Percentiles rank a stretch among this genome's conserved stretches.
phyloP scores from a whole-genome alignment of 2,797 vertebrate species.

The Ptychobarbus kaznakovi region DNA sequence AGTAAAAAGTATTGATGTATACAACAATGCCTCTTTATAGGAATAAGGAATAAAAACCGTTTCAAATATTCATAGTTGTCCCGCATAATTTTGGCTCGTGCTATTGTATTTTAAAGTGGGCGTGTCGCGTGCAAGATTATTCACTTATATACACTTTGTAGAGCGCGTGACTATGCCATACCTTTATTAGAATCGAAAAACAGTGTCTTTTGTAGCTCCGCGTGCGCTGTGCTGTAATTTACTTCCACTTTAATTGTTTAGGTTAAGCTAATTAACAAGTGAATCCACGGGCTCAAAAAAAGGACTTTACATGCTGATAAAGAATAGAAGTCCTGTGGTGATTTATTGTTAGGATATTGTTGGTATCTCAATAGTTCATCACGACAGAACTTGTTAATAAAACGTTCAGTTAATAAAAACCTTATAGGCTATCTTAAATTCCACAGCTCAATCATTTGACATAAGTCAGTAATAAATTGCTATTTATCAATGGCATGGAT shows the following conservation, averaged over 20 bases:
- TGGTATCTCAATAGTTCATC: background rate
- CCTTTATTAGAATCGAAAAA: background rate
- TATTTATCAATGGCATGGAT: background rate
- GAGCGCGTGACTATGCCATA: background rate
- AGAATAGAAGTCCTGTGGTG: constrained; percentile 12
- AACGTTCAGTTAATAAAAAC: constrained; percentile 9
- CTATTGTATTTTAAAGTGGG: background rate
- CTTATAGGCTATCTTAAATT: background rate
- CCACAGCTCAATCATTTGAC: constrained; percentile 4
- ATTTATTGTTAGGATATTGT: constrained; percentile 37
- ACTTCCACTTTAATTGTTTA: constrained; percentile 9
- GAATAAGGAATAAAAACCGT: background rate
- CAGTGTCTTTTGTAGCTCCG: background rate
- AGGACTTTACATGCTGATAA: background rate
- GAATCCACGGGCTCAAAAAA: constrained; percentile 7
- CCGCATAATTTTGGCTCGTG: background rate
- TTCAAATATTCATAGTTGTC: background rate
- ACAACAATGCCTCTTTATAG: background rate
- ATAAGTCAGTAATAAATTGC: background rate
- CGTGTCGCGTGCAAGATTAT: background rate
- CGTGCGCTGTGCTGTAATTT: constrained; percentile 11
- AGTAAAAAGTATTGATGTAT: background rate
- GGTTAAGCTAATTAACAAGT: constrained; percentile 24
- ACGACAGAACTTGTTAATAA: background rate
- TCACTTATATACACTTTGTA: background rate